These are phyloP conservation scores for Drosophila suzukii DNA, from an alignment of 1,140 invertebrate genomes.

Conservation along the genomic window DNA sequence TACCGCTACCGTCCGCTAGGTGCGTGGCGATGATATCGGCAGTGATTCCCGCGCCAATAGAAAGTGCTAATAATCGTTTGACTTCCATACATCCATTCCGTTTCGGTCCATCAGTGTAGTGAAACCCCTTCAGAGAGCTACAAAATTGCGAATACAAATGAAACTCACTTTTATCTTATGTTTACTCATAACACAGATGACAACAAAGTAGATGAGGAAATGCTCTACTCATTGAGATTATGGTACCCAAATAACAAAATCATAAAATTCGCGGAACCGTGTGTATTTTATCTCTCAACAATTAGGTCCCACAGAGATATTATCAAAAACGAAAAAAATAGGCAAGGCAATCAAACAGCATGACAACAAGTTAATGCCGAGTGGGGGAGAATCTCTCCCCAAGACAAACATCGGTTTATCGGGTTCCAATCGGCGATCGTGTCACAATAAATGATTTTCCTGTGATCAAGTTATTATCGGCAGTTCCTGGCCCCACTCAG, in stretches of 20 bases:
- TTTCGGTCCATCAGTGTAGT: not conserved
- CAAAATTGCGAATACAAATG: not conserved
- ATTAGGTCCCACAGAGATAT: conserved; percentile 6
- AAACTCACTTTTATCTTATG: conserved; percentile 5
- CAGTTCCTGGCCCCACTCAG: conserved; percentile 37
- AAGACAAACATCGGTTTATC: conserved; percentile 11
- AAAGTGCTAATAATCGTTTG: too few species aligned
- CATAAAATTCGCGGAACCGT: conserved; percentile 27
- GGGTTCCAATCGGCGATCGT: conserved; percentile 57
- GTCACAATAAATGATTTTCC: conserved; percentile 79
- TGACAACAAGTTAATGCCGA: conserved; percentile 46
- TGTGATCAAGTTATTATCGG: conserved; percentile 75
- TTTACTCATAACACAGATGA: conserved; percentile 6
- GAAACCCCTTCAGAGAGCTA: not conserved
- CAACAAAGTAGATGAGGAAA: conserved; percentile 24
- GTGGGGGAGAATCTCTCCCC: conserved; percentile 14
- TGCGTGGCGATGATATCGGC: too few species aligned
- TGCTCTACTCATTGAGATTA: conserved; percentile 14
- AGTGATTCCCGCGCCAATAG: too few species aligned
- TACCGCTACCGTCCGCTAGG: too few species aligned
- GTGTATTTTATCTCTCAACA: conserved; percentile 6
- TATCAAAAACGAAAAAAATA: conserved; percentile 12
- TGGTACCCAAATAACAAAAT: conserved; percentile 14
- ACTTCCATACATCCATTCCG: not conserved
- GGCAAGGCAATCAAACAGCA: conserved; percentile 27